A percentile compares a stretch with the other conserved stretches of the same genome.
Evolutionary conservation across 2,888 invertebrate species (phyloP).

Genomic region (Lasioglossum pauxillum): DNA sequence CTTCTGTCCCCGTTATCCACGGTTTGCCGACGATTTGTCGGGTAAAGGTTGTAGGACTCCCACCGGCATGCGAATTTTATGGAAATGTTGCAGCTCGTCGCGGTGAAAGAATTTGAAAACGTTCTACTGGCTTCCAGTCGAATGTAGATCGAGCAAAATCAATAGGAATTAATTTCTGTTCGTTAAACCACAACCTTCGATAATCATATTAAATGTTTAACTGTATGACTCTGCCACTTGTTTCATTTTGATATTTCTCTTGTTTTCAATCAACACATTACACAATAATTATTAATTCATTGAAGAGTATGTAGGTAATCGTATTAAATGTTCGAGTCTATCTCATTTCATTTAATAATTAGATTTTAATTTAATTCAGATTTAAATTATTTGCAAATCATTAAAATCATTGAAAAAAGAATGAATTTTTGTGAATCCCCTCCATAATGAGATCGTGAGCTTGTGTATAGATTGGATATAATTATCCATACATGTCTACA

Average conservation of each 20-base stretch:
- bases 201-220: neutral
- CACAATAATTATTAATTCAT: neutral
- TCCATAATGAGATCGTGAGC: neutral
- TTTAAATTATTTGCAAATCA: neutral
- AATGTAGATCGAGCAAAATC: slow-evolving; percentile 11
- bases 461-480: neutral
- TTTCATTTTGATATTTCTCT: neutral
- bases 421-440: too few relatives aligned
- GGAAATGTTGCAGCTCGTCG: neutral
- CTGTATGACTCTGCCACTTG: neutral
- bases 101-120: slow-evolving; percentile 30
- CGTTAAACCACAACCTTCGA: neutral
- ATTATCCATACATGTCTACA: neutral
- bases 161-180: neutral
- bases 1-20: slow-evolving; percentile 8
- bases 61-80: slow-evolving; percentile 26
- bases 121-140: neutral
- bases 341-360: too few relatives aligned
- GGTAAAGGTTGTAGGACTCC: slow-evolving; percentile 2
- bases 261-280: neutral
- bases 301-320: neutral
- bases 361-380: too few relatives aligned
- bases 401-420: neutral
- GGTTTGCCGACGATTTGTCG: slow-evolving; percentile 45
- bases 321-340: too few relatives aligned